Percentiles rank a stretch among this genome's conserved stretches.
phyloP scores from a whole-genome alignment of 2,888 invertebrate genomes.

The Nowickia ferox region DNA sequence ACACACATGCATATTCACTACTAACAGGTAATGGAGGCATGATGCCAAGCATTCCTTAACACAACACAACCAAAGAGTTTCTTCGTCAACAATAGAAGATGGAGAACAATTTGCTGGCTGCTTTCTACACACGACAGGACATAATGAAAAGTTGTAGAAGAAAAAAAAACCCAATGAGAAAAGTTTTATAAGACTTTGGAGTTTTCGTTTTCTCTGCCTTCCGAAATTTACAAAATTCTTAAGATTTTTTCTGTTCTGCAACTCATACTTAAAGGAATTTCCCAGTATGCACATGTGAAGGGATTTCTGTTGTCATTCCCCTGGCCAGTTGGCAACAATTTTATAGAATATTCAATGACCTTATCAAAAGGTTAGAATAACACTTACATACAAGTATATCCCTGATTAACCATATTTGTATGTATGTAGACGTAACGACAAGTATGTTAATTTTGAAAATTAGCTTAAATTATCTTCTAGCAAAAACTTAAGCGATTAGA shows the following conservation, averaged over 20 bases:
- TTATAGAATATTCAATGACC: conserved; percentile 24
- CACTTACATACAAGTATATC: not conserved
- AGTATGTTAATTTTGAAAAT: conserved; percentile 48
- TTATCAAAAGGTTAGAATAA: conserved; percentile 35
- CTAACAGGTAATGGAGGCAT: not conserved
- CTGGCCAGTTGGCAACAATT: conserved; percentile 20
- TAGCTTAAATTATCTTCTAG: conserved; percentile 51
- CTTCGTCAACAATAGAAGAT: not conserved
- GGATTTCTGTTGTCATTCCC: not conserved
- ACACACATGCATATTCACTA: not conserved
- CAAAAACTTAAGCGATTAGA: conserved; percentile 15
- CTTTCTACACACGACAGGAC: conserved; percentile 44
- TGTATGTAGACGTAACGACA: not conserved
- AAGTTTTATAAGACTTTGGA: conserved; percentile 38
- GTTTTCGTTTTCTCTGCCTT: conserved; percentile 30
- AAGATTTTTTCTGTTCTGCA: conserved; percentile 48
- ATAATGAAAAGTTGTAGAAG: not conserved
- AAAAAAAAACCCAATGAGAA: conserved; percentile 9
- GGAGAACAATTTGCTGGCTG: conserved; percentile 34
- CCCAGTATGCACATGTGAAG: not conserved
- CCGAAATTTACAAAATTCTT: conserved; percentile 59
- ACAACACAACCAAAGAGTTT: conserved; percentile 20
- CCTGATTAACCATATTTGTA: not conserved
- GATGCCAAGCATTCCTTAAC: conserved; percentile 36
- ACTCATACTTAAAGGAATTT: conserved; percentile 39